Base-by-base conservation (phyloP, 2,797 vertebrate species). In the Tangara arthus region DNA sequence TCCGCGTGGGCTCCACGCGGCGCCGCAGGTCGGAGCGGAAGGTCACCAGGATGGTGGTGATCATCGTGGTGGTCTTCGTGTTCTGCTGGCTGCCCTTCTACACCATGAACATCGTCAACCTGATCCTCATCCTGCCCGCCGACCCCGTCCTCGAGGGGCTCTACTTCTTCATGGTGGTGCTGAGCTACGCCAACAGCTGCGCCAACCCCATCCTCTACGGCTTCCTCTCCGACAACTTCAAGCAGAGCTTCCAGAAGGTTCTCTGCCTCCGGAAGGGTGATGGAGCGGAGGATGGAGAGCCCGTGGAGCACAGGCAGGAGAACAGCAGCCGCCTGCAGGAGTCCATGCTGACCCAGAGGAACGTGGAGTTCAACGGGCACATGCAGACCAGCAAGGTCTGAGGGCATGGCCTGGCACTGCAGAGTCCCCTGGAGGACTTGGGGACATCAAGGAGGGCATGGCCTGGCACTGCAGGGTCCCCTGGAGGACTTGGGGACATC, bases 71-170 rank as follows among this genome's bases (percentile, higher is more conserved):
- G 34, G 99, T 99, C 56, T 99, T 99, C 12, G 98, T 98, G 2
- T 95, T 99, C 63, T 99, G 99, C 92, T 99, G 99, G 99, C 97
- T 99, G 82, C 99, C 99, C 0, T 99, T 99, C 97, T 99, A 98
- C 96, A 96, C 97, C 1, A 93, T 98, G 95, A 99, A 99, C 98
- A 98, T 99, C 2, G 97, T 99, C 94, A 99, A 99, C 96, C 96
- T 99, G 91, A 96, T 99, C n/a, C 87, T 98, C 57, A 98, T 97
- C 15, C 98, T 99, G 94, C 99, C 99, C 0, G 98, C 99, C 64
- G 98, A 97, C 73, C 98, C 97, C 1, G 84, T 96, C 27, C 93
- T 97, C 1, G 94, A 95, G 0, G 97, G 98, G 0, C 64, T 99
- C 55, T 99, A 99, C 97, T 99, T 99, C 96, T 98, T 98, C 26